Evolutionary conservation across 2,797 vertebrate species (phyloP), one percentile per base, ranked within the genome.

Genomic region (Anguilla obscura): DNA sequence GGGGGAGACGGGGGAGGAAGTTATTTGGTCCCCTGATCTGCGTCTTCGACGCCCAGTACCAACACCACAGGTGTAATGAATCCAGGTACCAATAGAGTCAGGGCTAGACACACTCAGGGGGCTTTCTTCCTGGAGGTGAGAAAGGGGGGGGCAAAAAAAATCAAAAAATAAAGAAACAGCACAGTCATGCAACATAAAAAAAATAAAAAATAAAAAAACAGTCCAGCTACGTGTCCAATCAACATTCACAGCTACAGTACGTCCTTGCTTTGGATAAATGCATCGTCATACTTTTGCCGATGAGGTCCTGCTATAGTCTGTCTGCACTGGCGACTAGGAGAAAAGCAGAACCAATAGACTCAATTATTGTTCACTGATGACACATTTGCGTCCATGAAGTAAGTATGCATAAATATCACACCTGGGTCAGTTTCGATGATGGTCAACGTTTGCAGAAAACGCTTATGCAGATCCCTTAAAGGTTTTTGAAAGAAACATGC

Each of bases 11-110:
- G 97, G 97, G 97, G 97, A 97, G 97, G 97, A 98, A 97, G 97
- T 97, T 95, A 97, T 97, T 97, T 97, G 97, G 96, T 98, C 97
- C 97, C 97, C 97, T 97, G 97, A 98, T 97, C 97, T 97, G 97
- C 97, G 97, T 97, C 97, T 97, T 97, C 97, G 96, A 97, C 97
- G 97, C 97, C 97, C 97, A 96, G 97, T 96, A 97, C 97, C 97
- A 95, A 97, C 96, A 97, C 96, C 97, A 97, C 97, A 96, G 96
- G 97, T 97, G 94, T 97, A 97, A 96, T 97, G 97, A 96, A 97
- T 97, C 97, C 97, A 98, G 96, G 97, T 96, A 97, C 97, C 97
- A 97, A 97, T 97, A 95, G 97, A 97, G 96, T 97, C 97, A 96
- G 97, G 97, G 96, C 97, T 98, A 97, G 97, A 98, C 96, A 97